Base-by-base conservation (phyloP, 1,140 invertebrate genomes). In the Hydropsyche tenuis region DNA sequence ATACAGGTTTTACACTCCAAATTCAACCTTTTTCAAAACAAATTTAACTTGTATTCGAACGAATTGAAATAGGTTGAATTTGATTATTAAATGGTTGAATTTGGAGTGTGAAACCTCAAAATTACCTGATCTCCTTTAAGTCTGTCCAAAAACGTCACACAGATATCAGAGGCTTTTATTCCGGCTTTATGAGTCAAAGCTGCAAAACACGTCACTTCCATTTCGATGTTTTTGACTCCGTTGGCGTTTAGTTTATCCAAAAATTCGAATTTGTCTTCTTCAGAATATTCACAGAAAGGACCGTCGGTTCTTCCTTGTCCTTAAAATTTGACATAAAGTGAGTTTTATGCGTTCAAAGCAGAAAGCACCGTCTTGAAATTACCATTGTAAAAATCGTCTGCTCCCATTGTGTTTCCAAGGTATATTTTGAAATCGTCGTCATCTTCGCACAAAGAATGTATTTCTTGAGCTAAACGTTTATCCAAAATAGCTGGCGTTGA, bases 351-450 rank as follows among this genome's bases (percentile, higher is more conserved):
- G 9, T 37, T 37, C 9, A n/a, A n/a, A n/a, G n/a, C n/a, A n/a
- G n/a, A n/a, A n/a, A n/a, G n/a, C n/a, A n/a, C n/a, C n/a, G n/a
- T n/a, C n/a, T n/a, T 56, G 12, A 53, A 56, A 48, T 75, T 81
- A 93, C 94, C 96, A 89, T 98, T 96, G 81, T 99, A 99, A 82
- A 99, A 99, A 82, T 99, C 97, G 75, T 95, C 90, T 0, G 96
- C 92, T 74, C 93, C 95, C 89, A 99, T 92, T 0, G 97, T 99
- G 76, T 92, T 96, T 16, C 96, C 97, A 11, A 85, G 84, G 16
- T 93, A 86, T 0, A 90, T 93, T 0, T 90, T 85, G 78, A 94
- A 96, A 1, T 88, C 88, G n/a, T 89, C 87, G 1, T 72, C 48
- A 89, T n/a, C 90, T 84, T 79, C 91, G 90, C 23, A 87, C 87